Evolutionary conservation across 2,888 invertebrate species (phyloP).

Genomic region (Scaptomyza tumidula): DNA sequence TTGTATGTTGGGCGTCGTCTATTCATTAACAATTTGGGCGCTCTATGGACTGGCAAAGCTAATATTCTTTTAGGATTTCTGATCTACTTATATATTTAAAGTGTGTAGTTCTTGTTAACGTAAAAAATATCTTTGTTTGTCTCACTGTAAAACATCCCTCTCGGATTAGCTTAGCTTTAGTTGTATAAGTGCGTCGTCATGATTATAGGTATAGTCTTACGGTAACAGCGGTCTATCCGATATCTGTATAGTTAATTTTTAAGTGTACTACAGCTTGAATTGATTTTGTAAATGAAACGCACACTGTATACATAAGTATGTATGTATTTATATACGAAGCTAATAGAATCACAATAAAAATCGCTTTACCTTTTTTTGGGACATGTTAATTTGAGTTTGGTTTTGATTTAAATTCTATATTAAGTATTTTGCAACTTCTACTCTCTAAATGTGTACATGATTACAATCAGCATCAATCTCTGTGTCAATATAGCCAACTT

Average conservation of each 20-base stretch:
- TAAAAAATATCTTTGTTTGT: constrained; percentile 7
- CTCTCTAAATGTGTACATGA: neutral
- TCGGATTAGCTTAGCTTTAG: constrained; percentile 63
- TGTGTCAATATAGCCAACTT: neutral
- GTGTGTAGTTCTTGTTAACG: constrained; percentile 5
- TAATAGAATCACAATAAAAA: constrained; percentile 64
- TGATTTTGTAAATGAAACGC: constrained; percentile 32
- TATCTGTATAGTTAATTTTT: constrained; percentile 65
- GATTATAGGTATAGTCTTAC: constrained; percentile 57
- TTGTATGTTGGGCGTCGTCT: constrained; percentile 69
- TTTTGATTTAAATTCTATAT: neutral
- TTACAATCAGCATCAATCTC: no score
- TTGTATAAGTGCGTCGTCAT: constrained; percentile 31
- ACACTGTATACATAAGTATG: constrained; percentile 32
- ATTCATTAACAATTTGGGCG: constrained; percentile 68
- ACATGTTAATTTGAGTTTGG: constrained; percentile 27
- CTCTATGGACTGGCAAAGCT: constrained; percentile 72
- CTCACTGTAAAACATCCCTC: constrained; percentile 26
- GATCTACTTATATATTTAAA: neutral
- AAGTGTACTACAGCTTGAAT: constrained; percentile 31
- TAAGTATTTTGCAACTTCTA: neutral
- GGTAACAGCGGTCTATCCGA: constrained; percentile 71
- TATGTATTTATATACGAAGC: constrained; percentile 41
- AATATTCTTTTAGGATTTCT: constrained; percentile 58
- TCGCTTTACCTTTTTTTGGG: constrained; percentile 70